A percentile compares a stretch with the other conserved stretches of the same genome.
These are phyloP conservation scores for Pecten maximus DNA, from an alignment of 2,888 invertebrate species.

Conservation along the genomic window DNA sequence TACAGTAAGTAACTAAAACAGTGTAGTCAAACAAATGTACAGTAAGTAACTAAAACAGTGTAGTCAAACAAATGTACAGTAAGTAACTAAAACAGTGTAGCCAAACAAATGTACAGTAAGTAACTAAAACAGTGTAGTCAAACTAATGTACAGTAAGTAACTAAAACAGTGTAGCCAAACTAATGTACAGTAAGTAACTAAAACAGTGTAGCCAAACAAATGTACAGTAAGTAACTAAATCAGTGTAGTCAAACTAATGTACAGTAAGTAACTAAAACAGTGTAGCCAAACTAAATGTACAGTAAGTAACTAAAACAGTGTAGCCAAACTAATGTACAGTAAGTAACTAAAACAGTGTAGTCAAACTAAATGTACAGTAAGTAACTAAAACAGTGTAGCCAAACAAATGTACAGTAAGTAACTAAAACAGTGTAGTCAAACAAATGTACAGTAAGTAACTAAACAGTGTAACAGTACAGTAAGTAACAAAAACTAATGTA, in stretches of 20 bases:
- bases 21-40: constrained; percentile 80
- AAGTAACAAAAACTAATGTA: constrained; percentile 58
- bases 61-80: no score
- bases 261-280: no score
- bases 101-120: constrained; percentile 82
- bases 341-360: constrained; percentile 59
- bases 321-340: constrained; percentile 82
- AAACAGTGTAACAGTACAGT: constrained; percentile 71
- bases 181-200: neutral
- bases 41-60: constrained; percentile 78
- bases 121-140: constrained; percentile 56
- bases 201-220: constrained; percentile 82
- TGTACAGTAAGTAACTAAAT: constrained; percentile 81
- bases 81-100: no score
- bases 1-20: constrained; percentile 76
- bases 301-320: constrained; percentile 70
- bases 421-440: constrained; percentile 65
- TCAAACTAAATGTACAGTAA: constrained; percentile 82
- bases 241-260: no score
- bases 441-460: constrained; percentile 81
- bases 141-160: constrained; percentile 82
- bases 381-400: constrained; percentile 71
- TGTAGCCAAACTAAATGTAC: constrained; percentile 82
- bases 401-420: constrained; percentile 82
- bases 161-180: no score